phyloP scores from a whole-genome alignment of 92 coral and sea anemone species.

The Micromussa lordhowensis region DNA sequence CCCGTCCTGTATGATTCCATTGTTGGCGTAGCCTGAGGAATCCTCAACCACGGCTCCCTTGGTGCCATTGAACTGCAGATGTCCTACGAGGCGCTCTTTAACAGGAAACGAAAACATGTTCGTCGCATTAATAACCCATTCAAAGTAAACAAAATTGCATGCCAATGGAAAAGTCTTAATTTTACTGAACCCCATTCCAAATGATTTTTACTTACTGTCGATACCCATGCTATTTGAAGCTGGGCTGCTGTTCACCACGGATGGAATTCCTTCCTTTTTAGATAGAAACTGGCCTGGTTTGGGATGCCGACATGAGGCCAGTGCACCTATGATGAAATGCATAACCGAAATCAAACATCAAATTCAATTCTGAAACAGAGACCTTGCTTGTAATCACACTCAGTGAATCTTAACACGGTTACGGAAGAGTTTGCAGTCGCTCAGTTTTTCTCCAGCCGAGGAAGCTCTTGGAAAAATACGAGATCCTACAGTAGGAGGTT shows the following conservation, averaged over 20 bases:
- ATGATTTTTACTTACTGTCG: slow-evolving; percentile 34
- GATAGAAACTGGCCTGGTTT: slow-evolving; percentile 46
- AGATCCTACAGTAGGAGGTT: background rate
- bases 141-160: no score
- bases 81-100: slow-evolving; percentile 83
- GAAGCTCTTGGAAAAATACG: background rate
- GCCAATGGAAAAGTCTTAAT: no score
- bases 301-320: slow-evolving; percentile 49
- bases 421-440: background rate
- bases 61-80: slow-evolving; percentile 81
- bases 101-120: background rate
- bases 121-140: no score
- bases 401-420: no score
- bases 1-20: slow-evolving; percentile 86
- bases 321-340: slow-evolving; percentile 16
- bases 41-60: slow-evolving; percentile 76
- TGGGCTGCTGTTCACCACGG: background rate
- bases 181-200: background rate
- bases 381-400: background rate
- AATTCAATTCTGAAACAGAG: background rate
- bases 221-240: slow-evolving; percentile 1
- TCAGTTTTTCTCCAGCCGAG: background rate
- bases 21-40: slow-evolving; percentile 86
- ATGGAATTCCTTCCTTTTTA: slow-evolving; percentile 39
- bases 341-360: background rate